Conservation (phyloP, 2,113 vertebrate genomes). For the Pungitius pungitius region DNA sequence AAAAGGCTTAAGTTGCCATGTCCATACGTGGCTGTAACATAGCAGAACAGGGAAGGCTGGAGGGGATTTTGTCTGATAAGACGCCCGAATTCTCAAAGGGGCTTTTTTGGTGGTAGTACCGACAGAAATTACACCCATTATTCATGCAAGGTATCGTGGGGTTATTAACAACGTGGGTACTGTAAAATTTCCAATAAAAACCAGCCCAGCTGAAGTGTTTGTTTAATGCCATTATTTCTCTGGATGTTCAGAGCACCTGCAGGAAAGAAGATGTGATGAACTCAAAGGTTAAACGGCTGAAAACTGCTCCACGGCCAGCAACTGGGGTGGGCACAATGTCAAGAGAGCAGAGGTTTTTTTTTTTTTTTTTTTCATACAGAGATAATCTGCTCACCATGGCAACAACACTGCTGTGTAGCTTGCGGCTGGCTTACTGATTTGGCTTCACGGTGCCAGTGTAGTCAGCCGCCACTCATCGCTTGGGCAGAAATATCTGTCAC, state of each 20-base stretch:
- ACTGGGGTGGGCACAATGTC: constrained; percentile 28
- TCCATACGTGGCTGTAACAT: neutral
- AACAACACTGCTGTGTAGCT: constrained; percentile 57
- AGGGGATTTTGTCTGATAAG: neutral
- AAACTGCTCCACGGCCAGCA: constrained; percentile 30
- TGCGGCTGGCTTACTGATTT: constrained; percentile 56
- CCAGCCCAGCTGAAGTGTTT: neutral
- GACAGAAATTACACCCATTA: neutral
- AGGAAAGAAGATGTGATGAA: constrained; percentile 18
- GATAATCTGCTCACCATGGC: constrained; percentile 68
- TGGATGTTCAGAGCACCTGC: neutral
- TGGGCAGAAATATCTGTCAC: constrained; percentile 61
- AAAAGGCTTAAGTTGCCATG: neutral
- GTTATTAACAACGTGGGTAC: too few relatives aligned
- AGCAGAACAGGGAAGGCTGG: neutral
- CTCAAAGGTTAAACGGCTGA: constrained; percentile 40
- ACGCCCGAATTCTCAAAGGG: neutral
- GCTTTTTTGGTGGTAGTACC: neutral
- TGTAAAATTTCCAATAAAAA: neutral
- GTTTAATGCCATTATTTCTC: constrained; percentile 1
- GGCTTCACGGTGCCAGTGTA: constrained; percentile 42
- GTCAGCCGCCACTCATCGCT: constrained; percentile 60
- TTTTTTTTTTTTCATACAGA: constrained; percentile 24
- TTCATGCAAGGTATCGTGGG: neutral
- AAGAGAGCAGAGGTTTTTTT: constrained; percentile 13